Base-by-base conservation (phyloP, 2,888 invertebrate species). In the Phyllotreta cruciferae region DNA sequence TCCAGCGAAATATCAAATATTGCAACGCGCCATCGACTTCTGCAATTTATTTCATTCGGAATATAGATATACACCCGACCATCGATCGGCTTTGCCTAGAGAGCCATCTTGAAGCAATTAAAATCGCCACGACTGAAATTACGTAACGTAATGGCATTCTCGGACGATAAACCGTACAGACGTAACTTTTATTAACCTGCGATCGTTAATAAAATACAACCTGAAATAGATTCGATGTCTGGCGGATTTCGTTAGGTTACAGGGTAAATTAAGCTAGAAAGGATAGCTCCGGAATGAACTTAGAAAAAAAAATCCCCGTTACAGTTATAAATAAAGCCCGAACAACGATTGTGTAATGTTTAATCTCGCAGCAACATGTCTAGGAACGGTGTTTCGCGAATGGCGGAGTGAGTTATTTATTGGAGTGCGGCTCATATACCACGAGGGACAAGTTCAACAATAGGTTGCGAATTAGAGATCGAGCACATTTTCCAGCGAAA, bases 261-360 rank as follows among this genome's bases (percentile, higher is more conserved):
- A 4, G 24, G 24, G 24, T 24, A 24, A 24, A 24, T 3, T 24
- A 24, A 1, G 24, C 24, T 24, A 24, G 24, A 24, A 24, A 24
- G 4, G n/a, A n/a, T n/a, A n/a, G n/a, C n/a, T n/a, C 24, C 24
- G 24, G 24, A 24, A 24, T 24, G 4, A 24, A 24, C 24, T 1
- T 3, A 3, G 24, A 24, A 24, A 24, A 24, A 24, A 24, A 24
- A 24, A 24, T 24, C 24, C 24, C 24, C 24, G 66, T 65, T 67
- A 63, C 57, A 66, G 62, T 67, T 69, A 64, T 68, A 69, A 68
- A 68, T 66, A 68, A 68, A 66, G 55, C 52, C 24, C 62, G 62
- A 66, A 67, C 69, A 67, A 60, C 63, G 56, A 66, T 69, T 69
- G 69, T 69, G 69, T 66, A 67, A 69, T 67, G 65, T 66, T 24